Base-by-base conservation (phyloP, 2,113 vertebrate genomes). In the Thymallus thymallus region DNA sequence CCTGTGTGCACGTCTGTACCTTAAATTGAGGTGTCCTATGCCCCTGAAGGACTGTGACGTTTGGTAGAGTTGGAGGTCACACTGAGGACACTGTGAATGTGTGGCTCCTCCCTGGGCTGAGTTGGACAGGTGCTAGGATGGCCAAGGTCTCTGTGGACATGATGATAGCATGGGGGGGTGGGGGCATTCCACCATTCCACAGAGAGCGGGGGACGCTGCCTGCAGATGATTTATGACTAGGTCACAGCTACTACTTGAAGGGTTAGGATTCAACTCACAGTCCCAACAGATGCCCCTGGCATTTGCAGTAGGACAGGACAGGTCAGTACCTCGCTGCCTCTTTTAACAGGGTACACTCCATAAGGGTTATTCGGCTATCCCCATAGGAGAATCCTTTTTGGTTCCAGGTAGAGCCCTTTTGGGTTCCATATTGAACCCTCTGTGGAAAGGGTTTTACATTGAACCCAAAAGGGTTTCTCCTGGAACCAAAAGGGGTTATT, bases 181-280 rank as follows among this genome's bases (percentile, higher is more conserved):
- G 71, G 73, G 51, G 60, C 24, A 66, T 72, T 72, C 10, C 48
- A 55, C 63, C 48, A 62, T 67, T 76, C 77, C 68, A 58, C 70
- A 55, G 66, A 72, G 75, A 71, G 73, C 30, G 56, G 70, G 72
- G 71, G 76, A 75, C 71, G 56, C 73, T 67, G 80, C 68, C 62
- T 62, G 68, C 10, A 75, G 67, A 79, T 84, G 84, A 85, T 87
- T 82, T 83, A 87, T 86, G 74, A 69, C 55, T 35, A 60, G 35
- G 56, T 73, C 23, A 69, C 48, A 71, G 62, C 55, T 72, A 51
- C 76, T 82, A 75, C 71, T 75, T 82, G 76, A 86, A 81, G 80
- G 73, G 72, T 76, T 78, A 75, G 61, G 68, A 79, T 76, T 76
- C 74, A 77, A 66, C 68, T 29, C 72, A 30, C 41, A 66, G 16